A percentile compares a stretch with the other conserved stretches of the same genome.
phyloP scores from a whole-genome alignment of 2,113 vertebrate species.

The Bos indicus region DNA sequence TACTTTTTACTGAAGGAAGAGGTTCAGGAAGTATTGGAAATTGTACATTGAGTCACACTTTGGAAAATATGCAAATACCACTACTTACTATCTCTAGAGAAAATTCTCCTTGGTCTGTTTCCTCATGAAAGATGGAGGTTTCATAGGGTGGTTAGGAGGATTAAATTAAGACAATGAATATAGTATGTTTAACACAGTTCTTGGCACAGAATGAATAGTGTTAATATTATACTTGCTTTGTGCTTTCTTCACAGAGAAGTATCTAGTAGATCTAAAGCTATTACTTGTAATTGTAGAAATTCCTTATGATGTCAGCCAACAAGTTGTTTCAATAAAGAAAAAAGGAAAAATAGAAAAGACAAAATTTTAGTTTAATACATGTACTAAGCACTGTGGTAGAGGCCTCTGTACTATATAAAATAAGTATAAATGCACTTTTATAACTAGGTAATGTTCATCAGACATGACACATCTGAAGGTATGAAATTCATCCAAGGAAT shows the following conservation, averaged over 20 bases:
- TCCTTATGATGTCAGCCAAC: neutral
- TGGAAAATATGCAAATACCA: neutral
- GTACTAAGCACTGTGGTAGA: neutral
- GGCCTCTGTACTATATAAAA: neutral
- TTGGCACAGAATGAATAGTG: neutral
- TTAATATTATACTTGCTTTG: neutral
- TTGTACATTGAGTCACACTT: neutral
- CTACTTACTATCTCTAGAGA: neutral
- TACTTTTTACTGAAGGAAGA: neutral
- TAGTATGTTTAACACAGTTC: neutral
- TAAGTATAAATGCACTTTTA: neutral
- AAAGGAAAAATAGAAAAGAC: neutral
- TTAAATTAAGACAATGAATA: neutral
- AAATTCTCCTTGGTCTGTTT: neutral
- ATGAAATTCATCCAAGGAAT: neutral
- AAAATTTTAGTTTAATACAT: neutral
- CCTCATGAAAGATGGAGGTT: neutral
- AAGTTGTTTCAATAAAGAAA: slow-evolving; percentile 5
- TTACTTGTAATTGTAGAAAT: neutral
- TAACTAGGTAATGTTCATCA: neutral
- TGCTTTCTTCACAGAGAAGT: neutral
- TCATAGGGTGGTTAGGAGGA: neutral
- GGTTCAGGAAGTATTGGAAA: neutral
- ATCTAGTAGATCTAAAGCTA: neutral
- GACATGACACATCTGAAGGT: neutral